These are phyloP conservation scores for Rhodinocichla rosea DNA, from an alignment of 2,113 vertebrate genomes.

Conservation along the genomic window DNA sequence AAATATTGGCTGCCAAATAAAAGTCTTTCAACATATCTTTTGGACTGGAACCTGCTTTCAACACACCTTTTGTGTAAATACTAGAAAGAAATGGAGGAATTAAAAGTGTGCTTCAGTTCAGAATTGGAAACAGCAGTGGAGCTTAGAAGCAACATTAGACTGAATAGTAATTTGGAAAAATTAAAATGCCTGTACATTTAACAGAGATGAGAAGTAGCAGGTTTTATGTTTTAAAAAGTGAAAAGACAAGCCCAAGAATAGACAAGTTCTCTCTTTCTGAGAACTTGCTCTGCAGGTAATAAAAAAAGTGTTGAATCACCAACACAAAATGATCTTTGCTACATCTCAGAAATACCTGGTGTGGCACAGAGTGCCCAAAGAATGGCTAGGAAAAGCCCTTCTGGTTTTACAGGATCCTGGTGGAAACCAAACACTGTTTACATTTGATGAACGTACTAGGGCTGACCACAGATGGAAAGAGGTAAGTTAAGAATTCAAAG, in stretches of 20 bases:
- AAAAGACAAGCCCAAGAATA: background rate
- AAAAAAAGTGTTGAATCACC: background rate
- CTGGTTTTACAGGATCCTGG: background rate
- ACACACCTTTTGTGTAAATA: background rate
- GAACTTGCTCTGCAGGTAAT: background rate
- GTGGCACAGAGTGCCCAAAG: too few species aligned
- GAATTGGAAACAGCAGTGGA: background rate
- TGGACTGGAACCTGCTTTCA: background rate
- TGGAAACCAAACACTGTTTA: background rate
- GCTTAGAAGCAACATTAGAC: background rate
- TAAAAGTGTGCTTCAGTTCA: background rate
- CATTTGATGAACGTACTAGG: background rate
- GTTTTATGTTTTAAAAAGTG: background rate
- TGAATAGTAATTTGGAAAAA: background rate
- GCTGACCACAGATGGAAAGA: background rate
- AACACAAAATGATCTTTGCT: background rate
- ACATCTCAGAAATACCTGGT: background rate
- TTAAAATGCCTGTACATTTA: background rate
- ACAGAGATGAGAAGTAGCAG: background rate
- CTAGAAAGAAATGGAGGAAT: background rate
- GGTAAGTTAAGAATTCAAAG: background rate
- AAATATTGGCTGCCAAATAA: background rate
- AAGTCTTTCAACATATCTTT: background rate
- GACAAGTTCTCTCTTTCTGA: background rate
- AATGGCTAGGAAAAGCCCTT: background rate